These are phyloP conservation scores for Corythaixoides concolor DNA, from an alignment of 2,113 vertebrate genomes.

Conservation along the genomic window DNA sequence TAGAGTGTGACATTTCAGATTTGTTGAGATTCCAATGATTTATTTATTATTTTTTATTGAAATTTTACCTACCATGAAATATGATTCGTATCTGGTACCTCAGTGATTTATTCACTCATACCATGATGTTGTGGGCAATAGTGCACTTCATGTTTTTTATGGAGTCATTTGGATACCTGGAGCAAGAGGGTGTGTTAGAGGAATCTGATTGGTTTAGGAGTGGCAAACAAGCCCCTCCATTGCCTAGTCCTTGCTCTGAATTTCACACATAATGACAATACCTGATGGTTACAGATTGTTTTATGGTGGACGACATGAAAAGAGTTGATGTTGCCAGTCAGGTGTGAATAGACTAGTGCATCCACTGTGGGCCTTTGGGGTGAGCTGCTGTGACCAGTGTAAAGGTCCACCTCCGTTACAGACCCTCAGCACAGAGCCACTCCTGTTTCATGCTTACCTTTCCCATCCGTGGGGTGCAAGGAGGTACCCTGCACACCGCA, in stretches of 20 bases:
- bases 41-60: background rate
- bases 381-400: background rate
- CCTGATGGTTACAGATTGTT: accelerated
- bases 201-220: background rate
- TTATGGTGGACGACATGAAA: background rate
- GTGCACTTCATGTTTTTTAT: background rate
- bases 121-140: background rate
- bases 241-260: background rate
- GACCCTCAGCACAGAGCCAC: background rate
- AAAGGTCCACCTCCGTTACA: background rate
- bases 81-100: background rate
- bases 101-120: background rate
- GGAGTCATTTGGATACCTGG: background rate
- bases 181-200: background rate
- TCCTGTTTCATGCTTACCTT: background rate
- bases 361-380: background rate
- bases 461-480: background rate
- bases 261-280: background rate
- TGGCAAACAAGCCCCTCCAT: background rate
- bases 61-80: background rate
- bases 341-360: background rate
- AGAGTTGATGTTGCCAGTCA: background rate
- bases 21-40: background rate
- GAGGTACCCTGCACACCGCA: background rate
- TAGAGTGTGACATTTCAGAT: background rate